Conservation (phyloP, 2,113 vertebrate species). For the Tretioscincus oriximinensis region DNA sequence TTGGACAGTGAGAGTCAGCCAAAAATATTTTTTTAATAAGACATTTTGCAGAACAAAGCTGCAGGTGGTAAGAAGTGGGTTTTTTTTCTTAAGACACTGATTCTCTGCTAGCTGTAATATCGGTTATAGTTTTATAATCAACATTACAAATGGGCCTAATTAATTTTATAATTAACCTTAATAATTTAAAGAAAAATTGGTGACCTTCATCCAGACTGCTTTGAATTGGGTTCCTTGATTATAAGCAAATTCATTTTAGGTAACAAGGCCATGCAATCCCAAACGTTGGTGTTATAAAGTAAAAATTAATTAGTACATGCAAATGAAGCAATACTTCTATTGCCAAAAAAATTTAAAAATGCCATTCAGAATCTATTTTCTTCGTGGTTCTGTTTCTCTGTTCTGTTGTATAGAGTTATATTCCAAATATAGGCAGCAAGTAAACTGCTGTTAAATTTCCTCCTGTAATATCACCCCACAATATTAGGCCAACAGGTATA, state of each 20-base stretch:
- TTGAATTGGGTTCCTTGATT: conserved; percentile 59
- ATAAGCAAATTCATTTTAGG: conserved; percentile 53
- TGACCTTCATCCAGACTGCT: conserved; percentile 63
- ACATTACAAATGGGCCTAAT: conserved; percentile 63
- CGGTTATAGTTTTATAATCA: conserved; percentile 57
- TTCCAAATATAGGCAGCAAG: not conserved
- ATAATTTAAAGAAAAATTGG: conserved; percentile 53
- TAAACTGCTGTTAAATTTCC: not conserved
- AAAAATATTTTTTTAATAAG: conserved; percentile 21
- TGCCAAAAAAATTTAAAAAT: conserved; percentile 10
- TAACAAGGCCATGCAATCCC: conserved; percentile 58
- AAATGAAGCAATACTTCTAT: conserved; percentile 57
- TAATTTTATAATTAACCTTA: conserved; percentile 72
- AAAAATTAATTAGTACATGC: conserved; percentile 31
- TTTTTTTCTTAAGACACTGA: conserved; percentile 30
- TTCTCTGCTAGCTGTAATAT: conserved; percentile 35
- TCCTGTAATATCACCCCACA: not conserved
- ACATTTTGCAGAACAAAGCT: conserved; percentile 6
- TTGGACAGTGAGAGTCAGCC: not conserved
- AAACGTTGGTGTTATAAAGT: conserved; percentile 40
- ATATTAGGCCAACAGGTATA: not conserved
- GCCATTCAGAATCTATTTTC: conserved; percentile 33
- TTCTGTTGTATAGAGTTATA: not conserved
- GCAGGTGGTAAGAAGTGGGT: not conserved
- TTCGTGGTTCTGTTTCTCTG: conserved; percentile 31